A percentile compares a stretch with the other conserved stretches of the same genome.
Evolutionary conservation across 2,888 invertebrate species (phyloP).

Genomic region (Rugalucina vietnamica): DNA sequence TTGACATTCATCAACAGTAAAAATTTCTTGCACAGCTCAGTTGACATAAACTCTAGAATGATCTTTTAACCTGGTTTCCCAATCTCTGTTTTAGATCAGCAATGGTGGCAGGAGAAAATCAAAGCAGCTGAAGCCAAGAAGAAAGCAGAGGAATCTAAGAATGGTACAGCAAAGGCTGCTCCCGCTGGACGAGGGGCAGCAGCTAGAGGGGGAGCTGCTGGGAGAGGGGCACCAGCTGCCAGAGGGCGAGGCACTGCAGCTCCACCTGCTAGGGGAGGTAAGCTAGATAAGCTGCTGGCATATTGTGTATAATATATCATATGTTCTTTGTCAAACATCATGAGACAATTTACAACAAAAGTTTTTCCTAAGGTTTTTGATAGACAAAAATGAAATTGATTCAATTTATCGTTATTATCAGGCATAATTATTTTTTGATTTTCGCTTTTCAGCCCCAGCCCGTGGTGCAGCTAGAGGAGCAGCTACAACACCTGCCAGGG

Average conservation of each 20-base stretch:
- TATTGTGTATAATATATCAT: background rate
- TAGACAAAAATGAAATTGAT: too few species aligned
- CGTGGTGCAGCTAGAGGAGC: constrained; percentile 59
- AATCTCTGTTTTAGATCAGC: constrained; percentile 68
- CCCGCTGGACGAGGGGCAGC: constrained; percentile 66
- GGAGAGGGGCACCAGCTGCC: constrained; percentile 70
- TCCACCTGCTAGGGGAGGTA: constrained; percentile 67
- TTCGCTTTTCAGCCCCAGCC: constrained; percentile 56
- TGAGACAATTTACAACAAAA: background rate
- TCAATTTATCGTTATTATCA: too few species aligned
- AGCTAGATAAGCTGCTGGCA: too few species aligned
- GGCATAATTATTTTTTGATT: too few species aligned
- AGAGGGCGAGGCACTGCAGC: constrained; percentile 68
- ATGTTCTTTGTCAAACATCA: background rate
- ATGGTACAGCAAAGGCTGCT: constrained; percentile 55
- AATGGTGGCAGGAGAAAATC: constrained; percentile 80
- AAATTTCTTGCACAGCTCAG: too few species aligned
- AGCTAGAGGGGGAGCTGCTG: constrained; percentile 62
- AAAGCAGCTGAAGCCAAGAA: constrained; percentile 75
- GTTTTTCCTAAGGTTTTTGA: too few species aligned
- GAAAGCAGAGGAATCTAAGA: constrained; percentile 69
- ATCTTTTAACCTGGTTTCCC: too few species aligned
- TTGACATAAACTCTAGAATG: too few species aligned
- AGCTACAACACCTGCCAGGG: constrained; percentile 52
- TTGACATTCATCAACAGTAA: too few species aligned